phyloP scores from a whole-genome alignment of 2,113 vertebrate genomes.

The Tapirus terrestris region DNA sequence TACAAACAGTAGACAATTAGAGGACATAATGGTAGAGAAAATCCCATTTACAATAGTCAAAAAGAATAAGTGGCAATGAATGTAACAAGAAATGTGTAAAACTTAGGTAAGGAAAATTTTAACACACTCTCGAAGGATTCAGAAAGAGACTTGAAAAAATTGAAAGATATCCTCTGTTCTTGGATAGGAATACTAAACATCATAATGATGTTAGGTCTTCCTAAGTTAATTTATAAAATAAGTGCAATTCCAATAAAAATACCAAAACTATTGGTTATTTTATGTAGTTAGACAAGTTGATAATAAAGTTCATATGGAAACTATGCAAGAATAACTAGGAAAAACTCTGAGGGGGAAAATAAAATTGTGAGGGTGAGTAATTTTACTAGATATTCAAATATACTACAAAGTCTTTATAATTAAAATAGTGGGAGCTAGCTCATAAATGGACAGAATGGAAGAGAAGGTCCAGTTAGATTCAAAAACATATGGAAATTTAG shows the following conservation, averaged over 20 bases:
- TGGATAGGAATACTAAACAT: not conserved
- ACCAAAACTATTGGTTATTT: not conserved
- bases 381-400: constrained; percentile 24
- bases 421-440: not conserved
- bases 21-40: not conserved
- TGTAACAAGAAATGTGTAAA: constrained; percentile 11
- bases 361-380: not conserved
- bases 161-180: not conserved
- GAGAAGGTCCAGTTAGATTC: not conserved
- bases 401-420: not conserved
- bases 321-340: not conserved
- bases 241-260: not conserved
- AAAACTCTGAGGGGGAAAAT: not conserved
- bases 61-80: not conserved
- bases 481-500: not conserved
- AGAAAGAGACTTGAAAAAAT: not conserved
- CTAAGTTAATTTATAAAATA: not conserved
- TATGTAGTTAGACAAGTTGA: not conserved
- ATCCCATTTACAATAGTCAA: not conserved
- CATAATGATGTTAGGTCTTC: not conserved
- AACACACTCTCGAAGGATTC: not conserved
- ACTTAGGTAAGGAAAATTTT: not conserved
- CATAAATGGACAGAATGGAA: not conserved
- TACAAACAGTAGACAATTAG: not conserved
- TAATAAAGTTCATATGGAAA: not conserved